phyloP scores from a whole-genome alignment of 2,797 vertebrate species.

The Acanthornis magna region DNA sequence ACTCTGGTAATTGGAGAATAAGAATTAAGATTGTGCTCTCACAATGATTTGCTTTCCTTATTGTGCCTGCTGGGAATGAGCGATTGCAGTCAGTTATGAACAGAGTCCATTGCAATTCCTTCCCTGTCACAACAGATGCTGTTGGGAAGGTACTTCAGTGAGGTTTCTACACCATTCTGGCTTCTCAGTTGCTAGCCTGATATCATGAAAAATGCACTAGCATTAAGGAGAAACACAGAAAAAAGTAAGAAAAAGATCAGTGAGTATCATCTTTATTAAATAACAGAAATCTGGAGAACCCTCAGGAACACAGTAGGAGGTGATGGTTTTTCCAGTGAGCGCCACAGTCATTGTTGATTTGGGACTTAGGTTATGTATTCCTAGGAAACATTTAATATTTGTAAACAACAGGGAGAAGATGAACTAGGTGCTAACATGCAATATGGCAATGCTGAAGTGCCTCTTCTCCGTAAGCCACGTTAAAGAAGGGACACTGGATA shows the following conservation, averaged over 20 bases:
- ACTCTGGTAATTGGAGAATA: conserved; percentile 49
- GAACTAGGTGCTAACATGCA: background rate
- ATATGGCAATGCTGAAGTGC: background rate
- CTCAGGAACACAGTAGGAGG: background rate
- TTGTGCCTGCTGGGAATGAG: conserved; percentile 54
- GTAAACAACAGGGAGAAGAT: background rate
- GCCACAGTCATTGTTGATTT: background rate
- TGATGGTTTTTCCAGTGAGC: background rate
- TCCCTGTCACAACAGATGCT: conserved; percentile 19
- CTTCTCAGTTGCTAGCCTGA: background rate
- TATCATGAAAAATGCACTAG: background rate
- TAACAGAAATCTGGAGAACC: background rate
- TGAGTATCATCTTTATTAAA: background rate
- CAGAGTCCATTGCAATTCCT: conserved; percentile 21
- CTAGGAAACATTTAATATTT: background rate
- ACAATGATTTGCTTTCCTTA: conserved; percentile 37
- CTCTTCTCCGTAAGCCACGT: background rate
- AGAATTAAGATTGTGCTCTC: conserved; percentile 48
- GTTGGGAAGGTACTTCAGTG: background rate
- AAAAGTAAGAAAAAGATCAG: background rate
- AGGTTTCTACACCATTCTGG: background rate
- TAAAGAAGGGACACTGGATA: background rate
- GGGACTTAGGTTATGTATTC: background rate
- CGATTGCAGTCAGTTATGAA: conserved; percentile 24
- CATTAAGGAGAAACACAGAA: background rate